Percentiles rank a stretch among this genome's conserved stretches.
These are phyloP conservation scores for Cancer borealis DNA, from an alignment of 2,888 invertebrate genomes.

Conservation along the genomic window DNA sequence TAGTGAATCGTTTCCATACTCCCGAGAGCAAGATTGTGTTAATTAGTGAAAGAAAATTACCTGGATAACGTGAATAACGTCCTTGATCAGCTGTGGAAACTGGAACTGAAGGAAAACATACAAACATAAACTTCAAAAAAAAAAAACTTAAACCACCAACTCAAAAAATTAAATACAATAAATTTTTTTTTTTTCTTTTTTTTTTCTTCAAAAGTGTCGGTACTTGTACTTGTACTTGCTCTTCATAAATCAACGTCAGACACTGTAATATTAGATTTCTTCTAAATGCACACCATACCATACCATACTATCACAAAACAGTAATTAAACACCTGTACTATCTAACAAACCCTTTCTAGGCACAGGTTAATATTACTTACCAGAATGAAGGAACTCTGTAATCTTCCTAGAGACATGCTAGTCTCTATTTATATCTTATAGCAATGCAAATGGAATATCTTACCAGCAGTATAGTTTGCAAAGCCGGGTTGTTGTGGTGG, in stretches of 20 bases:
- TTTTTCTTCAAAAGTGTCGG: no score
- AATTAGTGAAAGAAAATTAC: conserved; percentile 38
- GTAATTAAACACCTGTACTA: background rate
- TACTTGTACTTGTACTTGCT: background rate
- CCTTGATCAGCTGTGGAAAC: conserved; percentile 57
- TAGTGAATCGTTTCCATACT: background rate
- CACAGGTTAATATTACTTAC: background rate
- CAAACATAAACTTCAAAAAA: conserved; percentile 34
- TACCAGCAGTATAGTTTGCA: conserved; percentile 30
- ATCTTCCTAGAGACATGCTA: background rate
- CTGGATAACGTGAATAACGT: conserved; percentile 60
- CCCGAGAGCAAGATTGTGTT: background rate
- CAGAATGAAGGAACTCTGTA: background rate
- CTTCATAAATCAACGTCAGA: background rate
- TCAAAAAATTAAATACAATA: background rate
- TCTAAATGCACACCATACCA: background rate
- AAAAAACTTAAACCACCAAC: background rate
- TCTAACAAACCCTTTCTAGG: background rate
- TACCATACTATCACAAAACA: background rate
- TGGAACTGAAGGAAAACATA: conserved; percentile 62
- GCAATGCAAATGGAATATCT: background rate
- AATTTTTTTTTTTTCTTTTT: no score
- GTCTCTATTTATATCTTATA: background rate
- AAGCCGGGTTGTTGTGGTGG: background rate
- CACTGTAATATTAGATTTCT: background rate